Evolutionary conservation across 2,797 vertebrate species (phyloP).

Genomic region (Gambelia wislizenii): DNA sequence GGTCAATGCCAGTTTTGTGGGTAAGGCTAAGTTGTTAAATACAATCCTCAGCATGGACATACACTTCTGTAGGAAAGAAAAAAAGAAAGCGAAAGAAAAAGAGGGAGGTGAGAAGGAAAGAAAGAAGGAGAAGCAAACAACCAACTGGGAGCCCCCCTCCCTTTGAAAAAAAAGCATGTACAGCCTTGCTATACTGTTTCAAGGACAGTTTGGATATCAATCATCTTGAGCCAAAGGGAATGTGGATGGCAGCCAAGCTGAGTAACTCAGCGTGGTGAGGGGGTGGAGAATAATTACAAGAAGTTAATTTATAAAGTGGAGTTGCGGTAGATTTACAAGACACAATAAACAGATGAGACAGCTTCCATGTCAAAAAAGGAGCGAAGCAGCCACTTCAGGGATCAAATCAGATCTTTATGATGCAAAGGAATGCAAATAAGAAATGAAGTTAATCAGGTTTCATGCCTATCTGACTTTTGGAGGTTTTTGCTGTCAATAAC

Average conservation of each 20-base stretch:
- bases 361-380: slow-evolving; percentile 48
- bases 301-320: slow-evolving; percentile 63
- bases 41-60: rapidly evolving
- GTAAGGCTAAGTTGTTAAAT: not conserved
- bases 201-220: slow-evolving; percentile 76
- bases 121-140: no score
- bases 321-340: slow-evolving; percentile 25
- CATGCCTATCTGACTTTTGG: not conserved
- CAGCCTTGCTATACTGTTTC: slow-evolving; percentile 85
- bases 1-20: not conserved
- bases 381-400: slow-evolving; percentile 10
- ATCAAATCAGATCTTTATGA: not conserved
- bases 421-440: slow-evolving; percentile 14
- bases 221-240: slow-evolving; percentile 83
- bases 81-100: slow-evolving; percentile 71
- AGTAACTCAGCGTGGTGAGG: slow-evolving; percentile 50
- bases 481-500: not conserved
- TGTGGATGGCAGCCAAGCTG: slow-evolving; percentile 83
- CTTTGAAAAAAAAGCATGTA: slow-evolving; percentile 74
- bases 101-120: not conserved
- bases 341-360: slow-evolving; percentile 47
- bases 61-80: not conserved
- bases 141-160: no score
- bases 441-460: not conserved
- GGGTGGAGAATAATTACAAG: slow-evolving; percentile 63